Evolutionary conservation across 2,888 invertebrate species (phyloP).

Genomic region (Elmis aenea): DNA sequence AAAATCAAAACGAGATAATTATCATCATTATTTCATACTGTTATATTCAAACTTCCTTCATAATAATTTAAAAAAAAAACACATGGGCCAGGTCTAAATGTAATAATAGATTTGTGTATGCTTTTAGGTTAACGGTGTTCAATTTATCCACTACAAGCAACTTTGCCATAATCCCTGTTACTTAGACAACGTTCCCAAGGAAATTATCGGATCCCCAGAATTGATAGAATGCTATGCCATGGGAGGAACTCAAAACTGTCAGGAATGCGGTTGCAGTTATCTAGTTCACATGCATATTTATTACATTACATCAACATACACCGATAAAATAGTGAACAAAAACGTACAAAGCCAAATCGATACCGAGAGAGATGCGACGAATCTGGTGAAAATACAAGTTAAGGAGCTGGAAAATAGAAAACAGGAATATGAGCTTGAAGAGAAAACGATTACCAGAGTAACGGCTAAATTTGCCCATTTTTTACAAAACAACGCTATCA

Average conservation of each 20-base stretch:
- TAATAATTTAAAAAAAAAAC: too few relatives aligned
- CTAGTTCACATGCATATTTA: conserved; percentile 40
- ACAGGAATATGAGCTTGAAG: conserved; percentile 29
- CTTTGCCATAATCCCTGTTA: conserved; percentile 40
- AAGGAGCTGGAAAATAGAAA: background rate
- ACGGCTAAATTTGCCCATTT: conserved; percentile 40
- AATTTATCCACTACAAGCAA: conserved; percentile 37
- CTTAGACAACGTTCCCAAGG: conserved; percentile 34
- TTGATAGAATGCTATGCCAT: conserved; percentile 36
- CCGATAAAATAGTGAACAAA: conserved; percentile 30
- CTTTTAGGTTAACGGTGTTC: too few relatives aligned
- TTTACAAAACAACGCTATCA: conserved; percentile 36
- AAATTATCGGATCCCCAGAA: conserved; percentile 36
- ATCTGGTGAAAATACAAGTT: conserved; percentile 6
- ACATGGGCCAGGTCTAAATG: too few relatives aligned
- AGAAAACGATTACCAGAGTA: conserved; percentile 27
- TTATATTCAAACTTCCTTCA: too few relatives aligned
- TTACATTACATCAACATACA: conserved; percentile 34
- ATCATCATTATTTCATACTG: too few relatives aligned
- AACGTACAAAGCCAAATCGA: conserved; percentile 29
- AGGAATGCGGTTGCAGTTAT: conserved; percentile 34
- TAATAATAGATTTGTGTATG: too few relatives aligned
- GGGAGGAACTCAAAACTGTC: conserved; percentile 27
- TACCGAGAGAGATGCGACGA: conserved; percentile 22
- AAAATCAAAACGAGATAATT: too few relatives aligned